These are phyloP conservation scores for Procambarus virginalis DNA, from an alignment of 1,140 invertebrate genomes.

Conservation along the genomic window DNA sequence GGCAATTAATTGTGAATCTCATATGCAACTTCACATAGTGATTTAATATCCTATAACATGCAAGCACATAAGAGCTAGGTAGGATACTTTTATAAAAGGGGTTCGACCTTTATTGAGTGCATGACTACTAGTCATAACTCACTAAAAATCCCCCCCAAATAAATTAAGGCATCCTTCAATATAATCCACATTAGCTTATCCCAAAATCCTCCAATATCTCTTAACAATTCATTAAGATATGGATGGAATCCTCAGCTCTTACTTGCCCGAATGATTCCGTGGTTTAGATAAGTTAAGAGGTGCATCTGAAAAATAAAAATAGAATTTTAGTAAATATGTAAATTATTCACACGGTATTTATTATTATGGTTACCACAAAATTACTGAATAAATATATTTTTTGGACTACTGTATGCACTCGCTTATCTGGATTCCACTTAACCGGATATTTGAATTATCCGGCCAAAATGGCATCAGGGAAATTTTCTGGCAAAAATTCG, in stretches of 20 bases:
- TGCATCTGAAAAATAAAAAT: constrained; percentile 45
- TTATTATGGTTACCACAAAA: too few relatives aligned
- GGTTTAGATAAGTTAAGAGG: constrained; percentile 64
- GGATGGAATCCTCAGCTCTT: background rate
- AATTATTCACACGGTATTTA: too few relatives aligned
- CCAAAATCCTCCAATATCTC: background rate
- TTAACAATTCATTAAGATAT: background rate
- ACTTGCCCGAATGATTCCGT: constrained; percentile 51
- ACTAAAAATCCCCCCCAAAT: background rate
- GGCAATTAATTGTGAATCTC: constrained; percentile 4
- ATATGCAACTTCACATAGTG: background rate
- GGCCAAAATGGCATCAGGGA: too few relatives aligned
- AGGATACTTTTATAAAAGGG: background rate
- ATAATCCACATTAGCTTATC: background rate
- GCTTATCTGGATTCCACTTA: too few relatives aligned
- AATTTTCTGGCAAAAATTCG: too few relatives aligned
- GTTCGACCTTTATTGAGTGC: background rate
- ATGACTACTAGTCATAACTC: background rate
- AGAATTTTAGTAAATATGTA: too few relatives aligned
- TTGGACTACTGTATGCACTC: too few relatives aligned
- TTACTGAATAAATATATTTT: too few relatives aligned
- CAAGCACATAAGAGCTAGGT: background rate
- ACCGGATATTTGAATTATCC: too few relatives aligned
- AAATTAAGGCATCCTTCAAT: background rate
- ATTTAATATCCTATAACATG: constrained; percentile 1